Conservation (phyloP, 2,888 invertebrate species). For the Zele albiditarsus region DNA sequence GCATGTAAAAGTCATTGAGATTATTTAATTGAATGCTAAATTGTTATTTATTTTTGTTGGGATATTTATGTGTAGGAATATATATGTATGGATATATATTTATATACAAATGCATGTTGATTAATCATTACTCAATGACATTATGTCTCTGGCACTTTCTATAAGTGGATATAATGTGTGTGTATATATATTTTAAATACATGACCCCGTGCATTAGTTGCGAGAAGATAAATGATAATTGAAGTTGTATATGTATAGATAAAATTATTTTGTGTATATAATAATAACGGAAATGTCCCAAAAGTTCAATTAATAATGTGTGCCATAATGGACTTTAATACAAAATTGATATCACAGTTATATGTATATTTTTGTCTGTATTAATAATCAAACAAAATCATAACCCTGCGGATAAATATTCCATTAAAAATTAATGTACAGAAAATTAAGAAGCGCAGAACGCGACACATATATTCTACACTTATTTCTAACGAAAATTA, state of each 20-base stretch:
- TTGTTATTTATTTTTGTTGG: too few species aligned
- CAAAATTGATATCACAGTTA: neutral
- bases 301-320: neutral
- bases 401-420: too few species aligned
- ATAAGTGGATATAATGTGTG: neutral
- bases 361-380: neutral
- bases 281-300: neutral
- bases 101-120: neutral
- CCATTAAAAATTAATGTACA: too few species aligned
- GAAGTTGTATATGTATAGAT: neutral
- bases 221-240: conserved; percentile 1
- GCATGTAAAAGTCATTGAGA: neutral
- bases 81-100: neutral
- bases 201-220: conserved; percentile 3
- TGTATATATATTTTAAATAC: neutral
- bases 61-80: too few species aligned
- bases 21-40: too few species aligned
- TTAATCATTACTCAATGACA: conserved; percentile 1
- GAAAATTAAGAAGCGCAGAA: too few species aligned
- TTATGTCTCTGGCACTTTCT: neutral
- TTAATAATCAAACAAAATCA: neutral
- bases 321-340: neutral
- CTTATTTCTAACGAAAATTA: too few species aligned
- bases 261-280: neutral
- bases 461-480: too few species aligned